phyloP scores from a whole-genome alignment of 2,888 invertebrate species.

The Sphecodes monilicornis region DNA sequence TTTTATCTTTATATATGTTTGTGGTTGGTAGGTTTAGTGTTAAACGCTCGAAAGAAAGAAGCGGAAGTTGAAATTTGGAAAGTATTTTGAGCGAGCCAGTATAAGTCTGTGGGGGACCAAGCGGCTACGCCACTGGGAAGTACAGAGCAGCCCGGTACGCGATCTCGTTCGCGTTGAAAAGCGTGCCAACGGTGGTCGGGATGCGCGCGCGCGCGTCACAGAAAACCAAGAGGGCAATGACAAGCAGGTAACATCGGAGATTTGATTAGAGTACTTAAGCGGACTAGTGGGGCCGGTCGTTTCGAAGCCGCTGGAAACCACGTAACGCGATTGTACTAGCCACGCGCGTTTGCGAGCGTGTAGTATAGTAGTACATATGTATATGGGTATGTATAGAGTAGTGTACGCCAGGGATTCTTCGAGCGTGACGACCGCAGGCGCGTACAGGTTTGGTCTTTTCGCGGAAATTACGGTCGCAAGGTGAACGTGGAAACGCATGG shows the following conservation, averaged over 20 bases:
- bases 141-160: neutral
- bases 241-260: slow-evolving; percentile 61
- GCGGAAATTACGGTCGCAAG: slow-evolving; percentile 11
- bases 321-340: slow-evolving; percentile 61
- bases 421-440: slow-evolving; percentile 58
- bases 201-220: slow-evolving; percentile 1
- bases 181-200: slow-evolving; percentile 34
- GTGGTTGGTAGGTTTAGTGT: too few relatives aligned
- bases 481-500: slow-evolving; percentile 22
- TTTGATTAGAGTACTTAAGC: slow-evolving; percentile 66
- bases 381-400: too few relatives aligned
- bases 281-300: slow-evolving; percentile 15
- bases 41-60: too few relatives aligned
- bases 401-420: slow-evolving; percentile 48
- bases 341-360: slow-evolving; percentile 21
- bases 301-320: slow-evolving; percentile 52
- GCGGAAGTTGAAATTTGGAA: neutral
- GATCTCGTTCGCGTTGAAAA: slow-evolving; percentile 27
- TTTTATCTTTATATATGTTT: too few relatives aligned
- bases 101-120: too few relatives aligned
- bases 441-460: slow-evolving; percentile 23
- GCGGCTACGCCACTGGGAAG: neutral
- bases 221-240: slow-evolving; percentile 58
- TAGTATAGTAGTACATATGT: neutral
- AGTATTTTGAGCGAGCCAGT: neutral